These are phyloP conservation scores for Brachynemurus nebulosus DNA, from an alignment of 2,888 invertebrate genomes.

Conservation along the genomic window DNA sequence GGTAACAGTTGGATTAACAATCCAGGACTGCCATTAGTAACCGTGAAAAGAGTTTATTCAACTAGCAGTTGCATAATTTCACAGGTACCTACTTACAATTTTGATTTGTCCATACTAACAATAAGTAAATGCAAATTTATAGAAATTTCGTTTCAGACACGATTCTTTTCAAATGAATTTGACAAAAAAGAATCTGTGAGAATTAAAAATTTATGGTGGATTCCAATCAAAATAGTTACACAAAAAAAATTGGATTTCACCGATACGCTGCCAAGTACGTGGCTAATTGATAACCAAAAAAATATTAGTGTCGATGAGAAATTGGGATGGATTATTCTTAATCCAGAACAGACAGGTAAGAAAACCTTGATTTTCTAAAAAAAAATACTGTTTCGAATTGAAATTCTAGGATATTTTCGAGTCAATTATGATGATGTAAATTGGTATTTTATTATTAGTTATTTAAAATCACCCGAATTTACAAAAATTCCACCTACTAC, in stretches of 20 bases:
- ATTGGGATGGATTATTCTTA: conserved; percentile 44
- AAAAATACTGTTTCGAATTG: conserved; percentile 10
- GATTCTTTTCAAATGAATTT: conserved; percentile 2
- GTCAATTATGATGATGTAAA: conserved; percentile 55
- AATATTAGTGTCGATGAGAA: conserved; percentile 23
- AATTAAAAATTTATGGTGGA: conserved; percentile 24
- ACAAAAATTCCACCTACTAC: conserved; percentile 43
- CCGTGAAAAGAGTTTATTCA: conserved; percentile 9
- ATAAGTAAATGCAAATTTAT: too few species aligned
- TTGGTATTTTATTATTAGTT: conserved; percentile 42
- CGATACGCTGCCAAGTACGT: conserved; percentile 34
- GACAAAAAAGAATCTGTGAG: conserved; percentile 10
- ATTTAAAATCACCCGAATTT: conserved; percentile 32
- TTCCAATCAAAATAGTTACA: conserved; percentile 25
- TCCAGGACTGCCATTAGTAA: conserved; percentile 15
- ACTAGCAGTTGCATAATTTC: too few species aligned
- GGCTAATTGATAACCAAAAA: conserved; percentile 30
- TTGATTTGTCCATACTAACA: too few species aligned
- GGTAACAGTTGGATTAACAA: conserved; percentile 13
- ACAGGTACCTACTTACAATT: too few species aligned
- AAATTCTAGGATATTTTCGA: conserved; percentile 44
- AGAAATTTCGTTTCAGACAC: too few species aligned
- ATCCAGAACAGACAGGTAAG: conserved; percentile 46
- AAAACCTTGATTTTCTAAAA: not conserved
- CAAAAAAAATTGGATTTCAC: conserved; percentile 29